A percentile compares a stretch with the other conserved stretches of the same genome.
Conservation (phyloP, 2,113 vertebrate species). For the Saccopteryx bilineata region DNA sequence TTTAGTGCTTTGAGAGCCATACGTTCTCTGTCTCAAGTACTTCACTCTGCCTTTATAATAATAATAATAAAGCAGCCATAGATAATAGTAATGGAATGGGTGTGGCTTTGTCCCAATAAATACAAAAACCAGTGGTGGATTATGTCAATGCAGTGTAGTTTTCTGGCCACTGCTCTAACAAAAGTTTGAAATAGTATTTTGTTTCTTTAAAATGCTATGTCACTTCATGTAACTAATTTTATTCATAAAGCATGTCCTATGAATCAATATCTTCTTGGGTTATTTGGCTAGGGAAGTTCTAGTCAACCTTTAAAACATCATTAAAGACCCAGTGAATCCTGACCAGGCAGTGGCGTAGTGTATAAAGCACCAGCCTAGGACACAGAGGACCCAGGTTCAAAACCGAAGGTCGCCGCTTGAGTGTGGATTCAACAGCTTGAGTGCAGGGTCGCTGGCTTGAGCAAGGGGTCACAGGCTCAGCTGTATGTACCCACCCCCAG, state of each 20-base stretch:
- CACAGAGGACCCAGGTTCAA: no score
- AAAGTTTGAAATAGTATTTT: not conserved
- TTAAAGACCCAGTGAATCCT: not conserved
- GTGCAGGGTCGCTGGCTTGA: no score
- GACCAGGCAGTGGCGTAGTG: no score
- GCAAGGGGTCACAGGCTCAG: no score
- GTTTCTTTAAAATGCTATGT: not conserved
- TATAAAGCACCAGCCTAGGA: no score
- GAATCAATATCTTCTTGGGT: not conserved
- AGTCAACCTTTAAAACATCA: not conserved
- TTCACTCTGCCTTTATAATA: not conserved
- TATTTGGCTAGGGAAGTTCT: not conserved
- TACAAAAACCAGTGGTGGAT: not conserved
- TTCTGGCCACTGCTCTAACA: not conserved
- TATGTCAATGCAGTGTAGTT: rapidly evolving
- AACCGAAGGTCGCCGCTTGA: no score
- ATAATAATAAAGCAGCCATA: not conserved
- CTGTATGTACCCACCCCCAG: no score
- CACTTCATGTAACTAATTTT: not conserved
- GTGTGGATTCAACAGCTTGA: no score
- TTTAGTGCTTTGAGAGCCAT: not conserved
- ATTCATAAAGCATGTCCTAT: not conserved
- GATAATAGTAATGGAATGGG: not conserved
- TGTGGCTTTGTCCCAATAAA: not conserved
- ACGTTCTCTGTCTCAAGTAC: not conserved